These are phyloP conservation scores for Neomonachus schauinslandi DNA, from an alignment of 2,113 vertebrate species.

Conservation along the genomic window DNA sequence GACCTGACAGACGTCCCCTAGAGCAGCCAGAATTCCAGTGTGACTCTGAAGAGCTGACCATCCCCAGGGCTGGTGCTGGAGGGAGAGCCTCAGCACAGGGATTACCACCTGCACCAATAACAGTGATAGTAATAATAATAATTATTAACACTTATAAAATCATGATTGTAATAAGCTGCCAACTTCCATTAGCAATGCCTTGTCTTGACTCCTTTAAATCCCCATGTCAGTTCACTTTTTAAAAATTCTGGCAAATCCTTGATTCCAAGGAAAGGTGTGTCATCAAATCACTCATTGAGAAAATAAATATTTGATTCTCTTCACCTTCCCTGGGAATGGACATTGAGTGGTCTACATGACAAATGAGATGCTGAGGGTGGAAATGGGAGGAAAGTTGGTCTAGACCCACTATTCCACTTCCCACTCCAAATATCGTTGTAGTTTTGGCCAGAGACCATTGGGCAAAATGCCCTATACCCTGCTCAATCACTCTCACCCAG, in stretches of 20 bases:
- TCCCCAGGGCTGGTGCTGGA: neutral
- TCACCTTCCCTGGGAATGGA: neutral
- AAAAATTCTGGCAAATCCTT: neutral
- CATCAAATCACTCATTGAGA: neutral
- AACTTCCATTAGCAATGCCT: neutral
- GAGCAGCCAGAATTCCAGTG: neutral
- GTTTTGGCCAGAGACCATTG: neutral
- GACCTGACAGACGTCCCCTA: neutral
- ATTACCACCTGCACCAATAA: neutral
- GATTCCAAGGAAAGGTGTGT: neutral
- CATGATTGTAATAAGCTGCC: no score
- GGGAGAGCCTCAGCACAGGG: neutral
- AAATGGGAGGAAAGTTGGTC: neutral
- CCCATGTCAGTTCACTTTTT: neutral
- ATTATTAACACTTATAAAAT: neutral
- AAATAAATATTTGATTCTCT: neutral
- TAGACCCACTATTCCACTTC: rapidly evolving
- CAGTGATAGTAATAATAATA: neutral
- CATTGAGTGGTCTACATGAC: neutral
- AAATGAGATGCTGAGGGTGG: neutral
- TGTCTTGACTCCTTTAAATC: neutral
- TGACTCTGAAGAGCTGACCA: neutral
- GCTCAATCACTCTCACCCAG: neutral
- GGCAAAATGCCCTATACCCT: neutral
- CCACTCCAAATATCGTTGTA: neutral